Evolutionary conservation across 1,140 invertebrate species (phyloP).

Genomic region (Brachionus sp.): DNA sequence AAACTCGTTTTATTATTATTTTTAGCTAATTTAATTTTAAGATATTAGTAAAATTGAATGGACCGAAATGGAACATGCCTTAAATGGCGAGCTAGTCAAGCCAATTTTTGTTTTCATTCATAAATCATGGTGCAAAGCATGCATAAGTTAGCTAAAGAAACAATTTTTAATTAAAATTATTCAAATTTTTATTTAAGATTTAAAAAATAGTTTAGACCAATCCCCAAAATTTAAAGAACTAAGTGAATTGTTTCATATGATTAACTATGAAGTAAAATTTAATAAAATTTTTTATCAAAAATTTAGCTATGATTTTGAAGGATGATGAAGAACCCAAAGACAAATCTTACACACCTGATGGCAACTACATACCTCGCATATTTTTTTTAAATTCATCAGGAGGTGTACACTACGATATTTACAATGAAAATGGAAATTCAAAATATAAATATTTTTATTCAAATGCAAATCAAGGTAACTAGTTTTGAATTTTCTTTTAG

Average conservation of each 20-base stretch:
- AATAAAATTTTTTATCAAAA: not conserved
- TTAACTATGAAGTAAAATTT: conserved; percentile 57
- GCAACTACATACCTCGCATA: conserved; percentile 46
- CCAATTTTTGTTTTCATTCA: conserved; percentile 66
- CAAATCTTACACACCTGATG: conserved; percentile 22
- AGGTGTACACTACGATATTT: not conserved
- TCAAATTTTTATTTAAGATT: conserved; percentile 51
- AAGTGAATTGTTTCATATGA: conserved; percentile 65
- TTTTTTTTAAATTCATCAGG: conserved; percentile 37
- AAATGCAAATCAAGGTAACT: conserved; percentile 39
- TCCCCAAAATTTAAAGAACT: conserved; percentile 62
- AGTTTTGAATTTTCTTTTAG: not conserved
- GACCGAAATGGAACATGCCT: not conserved
- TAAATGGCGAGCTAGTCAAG: conserved; percentile 52
- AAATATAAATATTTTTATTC: conserved; percentile 37
- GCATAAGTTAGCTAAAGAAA: conserved; percentile 59
- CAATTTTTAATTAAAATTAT: not conserved
- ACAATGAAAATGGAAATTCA: conserved; percentile 29
- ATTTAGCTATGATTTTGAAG: not conserved
- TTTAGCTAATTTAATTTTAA: not conserved
- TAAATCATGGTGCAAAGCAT: conserved; percentile 67
- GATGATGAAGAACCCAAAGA: conserved; percentile 46
- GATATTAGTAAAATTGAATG: not conserved
- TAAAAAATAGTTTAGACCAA: conserved; percentile 64
- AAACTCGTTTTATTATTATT: not conserved